Conservation (phyloP, 2,888 invertebrate genomes). For the Thyatira batis region DNA sequence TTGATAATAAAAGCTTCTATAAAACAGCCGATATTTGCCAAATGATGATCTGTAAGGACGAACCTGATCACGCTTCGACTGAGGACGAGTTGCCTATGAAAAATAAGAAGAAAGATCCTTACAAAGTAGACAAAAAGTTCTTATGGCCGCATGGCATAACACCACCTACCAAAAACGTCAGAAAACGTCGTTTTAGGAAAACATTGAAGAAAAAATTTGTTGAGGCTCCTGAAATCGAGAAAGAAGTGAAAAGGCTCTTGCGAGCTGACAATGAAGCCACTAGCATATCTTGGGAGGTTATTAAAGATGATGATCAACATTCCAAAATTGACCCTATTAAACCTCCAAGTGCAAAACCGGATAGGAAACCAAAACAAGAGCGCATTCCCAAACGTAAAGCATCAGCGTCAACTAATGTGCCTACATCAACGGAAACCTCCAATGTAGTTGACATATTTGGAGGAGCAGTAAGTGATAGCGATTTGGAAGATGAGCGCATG, state of each 20-base stretch:
- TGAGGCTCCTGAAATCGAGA: constrained; percentile 98
- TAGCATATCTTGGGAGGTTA: constrained; percentile 93
- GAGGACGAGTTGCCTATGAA: constrained; percentile 91
- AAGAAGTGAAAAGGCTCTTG: constrained; percentile 96
- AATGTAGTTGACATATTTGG: constrained; percentile 92
- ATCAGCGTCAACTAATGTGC: constrained; percentile 17
- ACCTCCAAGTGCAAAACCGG: constrained; percentile 44
- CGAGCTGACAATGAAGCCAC: constrained; percentile 96
- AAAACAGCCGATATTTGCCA: constrained; percentile 99
- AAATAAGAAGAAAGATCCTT: constrained; percentile 92
- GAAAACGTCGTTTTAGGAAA: constrained; percentile 95
- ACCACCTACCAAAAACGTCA: constrained; percentile 97
- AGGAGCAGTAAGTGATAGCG: constrained; percentile 95
- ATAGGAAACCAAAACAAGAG: constrained; percentile 61
- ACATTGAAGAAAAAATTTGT: constrained; percentile 98
- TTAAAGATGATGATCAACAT: constrained; percentile 92
- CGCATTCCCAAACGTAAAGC: constrained; percentile 38
- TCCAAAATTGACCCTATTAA: constrained; percentile 57
- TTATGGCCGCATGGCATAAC: constrained; percentile 97
- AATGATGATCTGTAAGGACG: constrained; percentile 93
- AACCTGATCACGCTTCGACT: constrained; percentile 88
- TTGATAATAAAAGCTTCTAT: constrained; percentile 97
- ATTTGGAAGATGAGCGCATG: constrained; percentile 88
- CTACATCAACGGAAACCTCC: constrained; percentile 51
- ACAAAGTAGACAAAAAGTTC: constrained; percentile 93